Evolutionary conservation across 2,113 vertebrate genomes (phyloP).

Genomic region (Machaerirhynchus nigripectus): DNA sequence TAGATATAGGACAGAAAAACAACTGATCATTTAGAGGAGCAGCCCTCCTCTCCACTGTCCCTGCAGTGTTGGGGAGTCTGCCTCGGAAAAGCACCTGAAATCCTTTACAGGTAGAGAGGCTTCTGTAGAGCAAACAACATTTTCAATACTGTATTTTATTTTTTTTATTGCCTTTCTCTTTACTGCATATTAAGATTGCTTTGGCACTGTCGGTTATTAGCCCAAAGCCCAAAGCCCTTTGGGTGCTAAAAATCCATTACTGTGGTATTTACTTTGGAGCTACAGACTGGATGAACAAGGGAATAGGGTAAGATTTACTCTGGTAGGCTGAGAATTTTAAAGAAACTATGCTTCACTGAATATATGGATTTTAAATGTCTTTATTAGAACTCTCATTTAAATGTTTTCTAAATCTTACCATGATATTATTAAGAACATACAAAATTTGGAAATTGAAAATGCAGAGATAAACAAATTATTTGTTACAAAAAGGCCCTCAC

Average conservation of each 20-base stretch:
- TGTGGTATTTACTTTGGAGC: neutral
- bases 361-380: neutral
- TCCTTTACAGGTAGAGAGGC: neutral
- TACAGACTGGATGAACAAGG: neutral
- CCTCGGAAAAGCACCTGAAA: neutral
- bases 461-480: conserved; percentile 1
- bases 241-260: neutral
- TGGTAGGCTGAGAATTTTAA: neutral
- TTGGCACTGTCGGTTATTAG: neutral
- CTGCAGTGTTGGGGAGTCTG: neutral
- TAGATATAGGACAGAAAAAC: neutral
- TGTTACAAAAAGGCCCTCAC: neutral
- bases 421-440: conserved; percentile 12
- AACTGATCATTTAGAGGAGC: neutral
- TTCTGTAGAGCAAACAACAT: neutral
- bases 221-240: neutral
- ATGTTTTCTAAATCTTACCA: neutral
- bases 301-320: neutral
- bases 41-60: neutral
- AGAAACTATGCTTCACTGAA: neutral
- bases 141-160: neutral
- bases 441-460: conserved; percentile 39
- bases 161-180: neutral
- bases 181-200: neutral
- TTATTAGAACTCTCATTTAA: conserved; percentile 7